phyloP scores from a whole-genome alignment of 1,140 invertebrate genomes.

The Papilio dardanus region DNA sequence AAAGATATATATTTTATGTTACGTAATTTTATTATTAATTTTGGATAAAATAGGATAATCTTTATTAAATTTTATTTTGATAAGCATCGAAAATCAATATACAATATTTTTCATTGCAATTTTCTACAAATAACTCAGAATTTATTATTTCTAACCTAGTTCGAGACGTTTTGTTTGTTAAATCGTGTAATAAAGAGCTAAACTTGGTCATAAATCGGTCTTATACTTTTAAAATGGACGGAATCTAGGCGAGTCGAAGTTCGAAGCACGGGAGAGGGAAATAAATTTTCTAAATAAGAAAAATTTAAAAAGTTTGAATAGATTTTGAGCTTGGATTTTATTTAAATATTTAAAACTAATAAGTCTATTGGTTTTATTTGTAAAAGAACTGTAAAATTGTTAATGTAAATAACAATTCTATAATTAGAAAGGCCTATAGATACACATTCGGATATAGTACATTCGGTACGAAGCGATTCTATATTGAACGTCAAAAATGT shows the following conservation, averaged over 20 bases:
- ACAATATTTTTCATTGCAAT: no score
- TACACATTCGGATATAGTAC: no score
- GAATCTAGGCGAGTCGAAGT: slow-evolving; percentile 13
- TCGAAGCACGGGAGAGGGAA: slow-evolving; percentile 8
- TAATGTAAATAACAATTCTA: not conserved
- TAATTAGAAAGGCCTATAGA: not conserved
- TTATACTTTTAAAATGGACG: slow-evolving; percentile 4
- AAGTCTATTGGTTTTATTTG: not conserved
- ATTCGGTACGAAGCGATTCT: no score
- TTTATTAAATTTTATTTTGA: no score
- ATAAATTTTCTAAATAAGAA: slow-evolving; percentile 11
- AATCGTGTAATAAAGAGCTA: not conserved
- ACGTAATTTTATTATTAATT: no score
- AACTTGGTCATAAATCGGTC: slow-evolving; percentile 7
- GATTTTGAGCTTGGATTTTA: not conserved
- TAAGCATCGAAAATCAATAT: no score
- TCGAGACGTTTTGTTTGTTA: not conserved
- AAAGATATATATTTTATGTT: no score
- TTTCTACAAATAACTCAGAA: not conserved
- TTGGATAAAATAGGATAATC: no score
- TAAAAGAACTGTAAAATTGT: not conserved
- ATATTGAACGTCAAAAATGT: no score
- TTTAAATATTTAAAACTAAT: not conserved
- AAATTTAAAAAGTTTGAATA: not conserved
- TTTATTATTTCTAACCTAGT: not conserved